These are phyloP conservation scores for Drosophila obscura DNA, from an alignment of 1,140 invertebrate species.

Conservation along the genomic window DNA sequence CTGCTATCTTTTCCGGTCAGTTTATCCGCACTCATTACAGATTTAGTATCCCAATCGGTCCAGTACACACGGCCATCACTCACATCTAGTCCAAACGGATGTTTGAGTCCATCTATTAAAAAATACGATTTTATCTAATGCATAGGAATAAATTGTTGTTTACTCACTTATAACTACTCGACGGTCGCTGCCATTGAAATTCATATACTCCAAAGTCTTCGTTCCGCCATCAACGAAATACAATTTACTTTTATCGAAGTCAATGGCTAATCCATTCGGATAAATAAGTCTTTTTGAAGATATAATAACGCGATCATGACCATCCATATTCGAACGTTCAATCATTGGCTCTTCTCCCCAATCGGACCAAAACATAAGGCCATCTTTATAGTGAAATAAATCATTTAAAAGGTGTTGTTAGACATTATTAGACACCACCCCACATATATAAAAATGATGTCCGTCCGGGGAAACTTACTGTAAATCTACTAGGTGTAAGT, in stretches of 20 bases:
- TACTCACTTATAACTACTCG: constrained; percentile 87
- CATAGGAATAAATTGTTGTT: not conserved
- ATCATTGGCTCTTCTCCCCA: constrained; percentile 93
- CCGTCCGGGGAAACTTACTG: too few species aligned
- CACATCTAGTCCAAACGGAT: constrained; percentile 94
- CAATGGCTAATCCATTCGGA: constrained; percentile 93
- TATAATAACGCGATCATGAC: constrained; percentile 87
- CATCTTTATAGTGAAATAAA: constrained; percentile 84
- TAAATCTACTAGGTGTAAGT: too few species aligned
- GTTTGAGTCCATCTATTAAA: constrained; percentile 86
- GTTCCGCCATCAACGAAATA: constrained; percentile 94
- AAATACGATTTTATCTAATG: not conserved
- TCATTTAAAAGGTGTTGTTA: not conserved
- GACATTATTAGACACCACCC: too few species aligned
- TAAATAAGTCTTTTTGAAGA: constrained; percentile 90
- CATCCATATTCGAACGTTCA: constrained; percentile 95
- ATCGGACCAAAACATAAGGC: constrained; percentile 94
- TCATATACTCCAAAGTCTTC: constrained; percentile 92
- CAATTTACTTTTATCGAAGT: constrained; percentile 88
- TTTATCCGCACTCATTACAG: constrained; percentile 91
- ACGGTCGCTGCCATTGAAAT: constrained; percentile 91
- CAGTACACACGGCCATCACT: constrained; percentile 94
- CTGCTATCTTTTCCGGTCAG: constrained; percentile 88
- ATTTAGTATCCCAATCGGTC: constrained; percentile 92
- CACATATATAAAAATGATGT: too few species aligned